A percentile compares a stretch with the other conserved stretches of the same genome.
These are phyloP conservation scores for Rhadina sibilatrix DNA, from an alignment of 2,113 vertebrate genomes.

Conservation along the genomic window DNA sequence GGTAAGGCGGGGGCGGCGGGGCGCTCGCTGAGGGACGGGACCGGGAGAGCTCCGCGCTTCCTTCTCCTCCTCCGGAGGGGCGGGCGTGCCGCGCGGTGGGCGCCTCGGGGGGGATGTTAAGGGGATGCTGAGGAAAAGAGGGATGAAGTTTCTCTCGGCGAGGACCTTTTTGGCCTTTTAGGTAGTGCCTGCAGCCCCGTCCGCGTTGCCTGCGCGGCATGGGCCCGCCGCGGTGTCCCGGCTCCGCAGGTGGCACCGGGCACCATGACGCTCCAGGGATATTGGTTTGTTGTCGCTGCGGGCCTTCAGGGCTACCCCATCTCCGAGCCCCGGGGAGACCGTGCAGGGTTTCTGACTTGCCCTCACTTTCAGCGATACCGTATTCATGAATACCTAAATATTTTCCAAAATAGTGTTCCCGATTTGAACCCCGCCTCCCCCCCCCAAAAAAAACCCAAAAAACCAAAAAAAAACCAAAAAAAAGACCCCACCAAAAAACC, in stretches of 20 bases:
- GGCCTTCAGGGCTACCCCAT: accelerated
- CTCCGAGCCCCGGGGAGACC: not conserved
- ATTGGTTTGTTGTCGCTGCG: accelerated
- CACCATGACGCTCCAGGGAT: accelerated
- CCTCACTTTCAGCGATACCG: not conserved
- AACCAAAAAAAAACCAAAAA: no score
- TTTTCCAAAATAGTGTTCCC: not conserved
- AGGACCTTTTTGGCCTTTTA: not conserved
- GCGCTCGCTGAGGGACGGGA: not conserved
- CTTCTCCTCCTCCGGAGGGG: not conserved
- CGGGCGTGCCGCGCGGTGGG: not conserved
- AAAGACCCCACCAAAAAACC: no score
- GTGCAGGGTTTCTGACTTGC: no score
- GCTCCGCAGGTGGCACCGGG: not conserved
- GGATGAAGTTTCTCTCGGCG: not conserved
- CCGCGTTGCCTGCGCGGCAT: accelerated
- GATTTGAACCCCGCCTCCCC: not conserved
- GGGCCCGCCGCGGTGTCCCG: not conserved
- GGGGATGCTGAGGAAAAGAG: not conserved
- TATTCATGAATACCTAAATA: no score
- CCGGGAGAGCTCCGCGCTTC: not conserved
- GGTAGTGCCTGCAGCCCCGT: accelerated
- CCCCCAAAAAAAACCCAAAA: no score
- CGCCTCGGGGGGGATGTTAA: accelerated
- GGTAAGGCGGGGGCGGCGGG: conserved; percentile 57